These are phyloP conservation scores for Apamea sordens DNA, from an alignment of 2,888 invertebrate species.

Conservation along the genomic window DNA sequence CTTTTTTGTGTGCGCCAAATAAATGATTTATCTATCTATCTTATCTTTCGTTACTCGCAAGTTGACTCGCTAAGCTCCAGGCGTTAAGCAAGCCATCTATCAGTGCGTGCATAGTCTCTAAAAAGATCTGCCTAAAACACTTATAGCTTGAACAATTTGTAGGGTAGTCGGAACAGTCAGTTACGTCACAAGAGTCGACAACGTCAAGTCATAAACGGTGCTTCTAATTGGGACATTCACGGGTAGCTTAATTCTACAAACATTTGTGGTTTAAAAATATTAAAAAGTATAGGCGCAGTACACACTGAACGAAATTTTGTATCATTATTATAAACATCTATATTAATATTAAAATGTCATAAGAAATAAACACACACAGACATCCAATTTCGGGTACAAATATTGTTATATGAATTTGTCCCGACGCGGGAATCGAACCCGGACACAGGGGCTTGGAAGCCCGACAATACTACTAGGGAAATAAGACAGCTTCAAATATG, in stretches of 20 bases:
- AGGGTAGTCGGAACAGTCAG: not conserved
- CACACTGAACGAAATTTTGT: slow-evolving; percentile 39
- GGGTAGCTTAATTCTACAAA: slow-evolving; percentile 26
- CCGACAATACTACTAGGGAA: slow-evolving; percentile 13
- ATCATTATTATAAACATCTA: slow-evolving; percentile 11
- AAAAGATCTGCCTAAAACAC: not conserved
- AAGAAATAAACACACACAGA: slow-evolving; percentile 21
- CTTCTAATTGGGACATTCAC: slow-evolving; percentile 19
- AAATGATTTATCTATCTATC: no score
- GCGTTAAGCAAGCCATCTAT: no score
- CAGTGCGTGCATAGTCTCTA: no score
- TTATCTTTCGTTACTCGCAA: no score
- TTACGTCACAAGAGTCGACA: not conserved
- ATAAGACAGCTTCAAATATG: not conserved
- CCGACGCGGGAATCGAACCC: slow-evolving; percentile 12
- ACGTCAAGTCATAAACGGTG: not conserved
- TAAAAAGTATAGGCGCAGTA: slow-evolving; percentile 7
- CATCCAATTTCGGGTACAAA: slow-evolving; percentile 18
- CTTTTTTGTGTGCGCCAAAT: no score
- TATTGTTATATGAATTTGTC: not conserved
- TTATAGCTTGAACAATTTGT: not conserved
- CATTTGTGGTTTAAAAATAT: slow-evolving; percentile 15
- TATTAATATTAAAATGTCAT: slow-evolving; percentile 13
- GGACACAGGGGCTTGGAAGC: not conserved
- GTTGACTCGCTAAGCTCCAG: no score